Conservation (phyloP, 2,888 invertebrate species). For the Hydropsyche betteni region DNA sequence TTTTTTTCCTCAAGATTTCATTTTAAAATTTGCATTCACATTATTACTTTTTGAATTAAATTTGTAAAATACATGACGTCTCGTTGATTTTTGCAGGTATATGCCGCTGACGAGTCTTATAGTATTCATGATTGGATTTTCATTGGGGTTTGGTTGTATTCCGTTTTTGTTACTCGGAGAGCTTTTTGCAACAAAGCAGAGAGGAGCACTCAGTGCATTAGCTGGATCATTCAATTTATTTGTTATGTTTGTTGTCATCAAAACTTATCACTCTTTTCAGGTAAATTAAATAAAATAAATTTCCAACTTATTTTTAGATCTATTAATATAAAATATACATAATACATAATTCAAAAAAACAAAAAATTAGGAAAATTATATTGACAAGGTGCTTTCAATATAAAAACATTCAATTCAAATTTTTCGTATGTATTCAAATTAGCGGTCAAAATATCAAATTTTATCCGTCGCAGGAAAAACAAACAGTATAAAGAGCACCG, state of each 20-base stretch:
- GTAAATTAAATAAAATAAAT: constrained; percentile 54
- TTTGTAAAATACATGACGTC: not conserved
- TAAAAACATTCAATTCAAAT: not conserved
- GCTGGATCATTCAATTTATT: constrained; percentile 67
- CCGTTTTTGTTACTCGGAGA: constrained; percentile 72
- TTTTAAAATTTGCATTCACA: not conserved
- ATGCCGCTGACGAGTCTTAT: constrained; percentile 68
- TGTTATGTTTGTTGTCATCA: constrained; percentile 68
- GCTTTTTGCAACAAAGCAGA: constrained; percentile 67
- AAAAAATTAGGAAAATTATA: too few relatives aligned
- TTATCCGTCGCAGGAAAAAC: too few relatives aligned
- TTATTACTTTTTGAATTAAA: not conserved
- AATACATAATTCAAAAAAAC: not conserved
- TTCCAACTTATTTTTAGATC: not conserved
- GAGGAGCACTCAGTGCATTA: constrained; percentile 66
- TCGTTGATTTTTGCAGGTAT: constrained; percentile 56
- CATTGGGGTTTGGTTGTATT: constrained; percentile 70
- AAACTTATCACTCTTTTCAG: constrained; percentile 65
- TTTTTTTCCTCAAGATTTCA: not conserved
- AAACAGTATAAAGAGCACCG: too few relatives aligned
- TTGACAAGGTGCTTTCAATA: too few relatives aligned
- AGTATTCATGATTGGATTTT: constrained; percentile 69
- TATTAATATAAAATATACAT: not conserved
- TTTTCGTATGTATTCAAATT: not conserved
- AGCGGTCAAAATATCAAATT: not conserved